phyloP scores from a whole-genome alignment of 2,797 vertebrate species.

The Tenualosa ilisha region DNA sequence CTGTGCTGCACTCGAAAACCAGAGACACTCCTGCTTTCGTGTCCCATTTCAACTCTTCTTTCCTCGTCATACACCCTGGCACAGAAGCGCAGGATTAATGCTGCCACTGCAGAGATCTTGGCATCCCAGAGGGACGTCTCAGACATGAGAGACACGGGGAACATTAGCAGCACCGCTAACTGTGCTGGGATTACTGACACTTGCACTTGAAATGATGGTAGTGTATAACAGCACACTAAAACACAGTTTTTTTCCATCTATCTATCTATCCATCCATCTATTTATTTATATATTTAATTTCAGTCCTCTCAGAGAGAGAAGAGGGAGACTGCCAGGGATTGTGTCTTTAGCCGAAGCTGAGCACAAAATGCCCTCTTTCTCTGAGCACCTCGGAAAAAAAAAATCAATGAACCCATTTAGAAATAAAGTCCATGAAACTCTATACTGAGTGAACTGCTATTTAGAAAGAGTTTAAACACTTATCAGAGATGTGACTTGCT shows the following conservation, averaged over 20 bases:
- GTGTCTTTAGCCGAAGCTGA: neutral
- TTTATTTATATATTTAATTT: neutral
- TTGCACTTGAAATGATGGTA: neutral
- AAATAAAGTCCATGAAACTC: neutral
- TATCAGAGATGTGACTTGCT: neutral
- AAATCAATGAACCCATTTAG: conserved; percentile 11
- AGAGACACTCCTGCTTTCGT: neutral
- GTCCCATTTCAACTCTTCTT: neutral
- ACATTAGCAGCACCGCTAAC: neutral
- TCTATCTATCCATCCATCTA: neutral
- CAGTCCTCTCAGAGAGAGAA: neutral
- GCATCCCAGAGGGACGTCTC: neutral
- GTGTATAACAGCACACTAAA: neutral
- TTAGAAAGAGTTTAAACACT: conserved; percentile 8
- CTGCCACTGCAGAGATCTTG: neutral
- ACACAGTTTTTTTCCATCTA: neutral
- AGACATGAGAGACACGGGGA: neutral
- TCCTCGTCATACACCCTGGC: neutral
- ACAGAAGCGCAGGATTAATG: neutral
- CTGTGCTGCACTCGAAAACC: neutral
- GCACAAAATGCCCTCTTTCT: conserved; percentile 6
- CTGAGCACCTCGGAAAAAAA: neutral
- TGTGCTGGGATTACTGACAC: neutral
- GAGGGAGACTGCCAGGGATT: neutral
- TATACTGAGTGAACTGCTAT: neutral